A percentile compares a stretch with the other conserved stretches of the same genome.
Evolutionary conservation across 2,797 vertebrate species (phyloP).

Genomic region (Poeciliopsis turneri): DNA sequence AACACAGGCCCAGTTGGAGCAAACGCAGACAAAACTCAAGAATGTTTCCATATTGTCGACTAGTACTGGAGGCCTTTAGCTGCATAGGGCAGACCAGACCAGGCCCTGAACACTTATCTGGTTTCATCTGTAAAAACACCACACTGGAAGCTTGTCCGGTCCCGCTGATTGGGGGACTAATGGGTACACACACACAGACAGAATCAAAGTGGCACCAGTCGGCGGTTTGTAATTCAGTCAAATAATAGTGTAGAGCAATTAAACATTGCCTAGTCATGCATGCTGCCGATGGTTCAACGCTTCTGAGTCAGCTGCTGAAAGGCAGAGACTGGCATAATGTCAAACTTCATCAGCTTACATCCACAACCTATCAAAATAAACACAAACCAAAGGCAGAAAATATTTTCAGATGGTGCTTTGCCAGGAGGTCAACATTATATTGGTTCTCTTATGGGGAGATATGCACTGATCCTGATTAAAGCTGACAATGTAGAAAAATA

Average conservation of each 20-base stretch:
- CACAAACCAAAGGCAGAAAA: neutral
- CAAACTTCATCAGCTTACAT: constrained; percentile 39
- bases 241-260: constrained; percentile 61
- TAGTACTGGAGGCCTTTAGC: constrained; percentile 1
- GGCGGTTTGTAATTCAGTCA: constrained; percentile 41
- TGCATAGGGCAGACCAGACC: constrained; percentile 4
- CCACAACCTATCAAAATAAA: neutral
- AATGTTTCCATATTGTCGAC: constrained; percentile 2
- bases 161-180: neutral
- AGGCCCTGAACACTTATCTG: constrained; percentile 16
- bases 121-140: constrained; percentile 33
- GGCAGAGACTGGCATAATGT: constrained; percentile 13
- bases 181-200: constrained; percentile 5
- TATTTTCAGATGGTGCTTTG: constrained; percentile 12
- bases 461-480: constrained; percentile 14
- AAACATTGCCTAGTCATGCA: constrained; percentile 74
- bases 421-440: neutral
- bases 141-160: constrained; percentile 33
- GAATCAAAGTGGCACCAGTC: constrained; percentile 40
- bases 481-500: constrained; percentile 3
- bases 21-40: constrained; percentile 6
- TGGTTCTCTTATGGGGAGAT: neutral
- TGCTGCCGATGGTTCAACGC: constrained; percentile 50
- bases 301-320: constrained; percentile 33
- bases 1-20: neutral